These are phyloP conservation scores for Apogon talboti DNA, from an alignment of 2,797 vertebrate genomes.

Conservation along the genomic window DNA sequence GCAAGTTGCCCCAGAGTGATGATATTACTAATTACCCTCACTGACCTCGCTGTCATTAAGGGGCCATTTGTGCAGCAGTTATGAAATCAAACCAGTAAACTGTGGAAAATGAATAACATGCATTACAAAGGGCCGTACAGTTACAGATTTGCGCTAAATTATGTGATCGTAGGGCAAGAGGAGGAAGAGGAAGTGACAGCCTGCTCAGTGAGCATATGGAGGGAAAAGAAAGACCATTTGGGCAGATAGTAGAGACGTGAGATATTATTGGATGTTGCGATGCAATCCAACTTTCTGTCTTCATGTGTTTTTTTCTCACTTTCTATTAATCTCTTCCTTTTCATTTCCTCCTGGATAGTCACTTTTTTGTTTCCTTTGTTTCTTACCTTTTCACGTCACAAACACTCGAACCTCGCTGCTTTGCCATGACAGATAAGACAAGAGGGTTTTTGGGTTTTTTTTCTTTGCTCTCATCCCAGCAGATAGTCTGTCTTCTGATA, in stretches of 20 bases:
- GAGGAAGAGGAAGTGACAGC: constrained; percentile 39
- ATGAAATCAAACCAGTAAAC: constrained; percentile 46
- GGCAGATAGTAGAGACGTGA: constrained; percentile 26
- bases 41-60: constrained; percentile 54
- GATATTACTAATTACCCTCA: constrained; percentile 48
- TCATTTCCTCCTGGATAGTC: constrained; percentile 64
- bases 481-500: constrained; percentile 62
- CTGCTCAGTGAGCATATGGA: constrained; percentile 24
- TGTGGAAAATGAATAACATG: constrained; percentile 30
- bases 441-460: constrained; percentile 53
- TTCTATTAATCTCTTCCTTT: constrained; percentile 48
- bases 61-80: constrained; percentile 44
- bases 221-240: constrained; percentile 49
- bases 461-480: constrained; percentile 38
- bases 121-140: constrained; percentile 24
- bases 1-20: constrained; percentile 44
- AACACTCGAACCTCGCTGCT: constrained; percentile 21
- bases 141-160: constrained; percentile 17
- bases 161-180: background rate
- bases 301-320: constrained; percentile 5
- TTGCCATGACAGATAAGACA: constrained; percentile 62
- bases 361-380: constrained; percentile 33
- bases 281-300: constrained; percentile 37
- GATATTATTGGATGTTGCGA: constrained; percentile 51
- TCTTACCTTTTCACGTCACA: constrained; percentile 37